These are phyloP conservation scores for Triplophysa siluroides DNA, from an alignment of 2,113 vertebrate genomes.

Conservation along the genomic window DNA sequence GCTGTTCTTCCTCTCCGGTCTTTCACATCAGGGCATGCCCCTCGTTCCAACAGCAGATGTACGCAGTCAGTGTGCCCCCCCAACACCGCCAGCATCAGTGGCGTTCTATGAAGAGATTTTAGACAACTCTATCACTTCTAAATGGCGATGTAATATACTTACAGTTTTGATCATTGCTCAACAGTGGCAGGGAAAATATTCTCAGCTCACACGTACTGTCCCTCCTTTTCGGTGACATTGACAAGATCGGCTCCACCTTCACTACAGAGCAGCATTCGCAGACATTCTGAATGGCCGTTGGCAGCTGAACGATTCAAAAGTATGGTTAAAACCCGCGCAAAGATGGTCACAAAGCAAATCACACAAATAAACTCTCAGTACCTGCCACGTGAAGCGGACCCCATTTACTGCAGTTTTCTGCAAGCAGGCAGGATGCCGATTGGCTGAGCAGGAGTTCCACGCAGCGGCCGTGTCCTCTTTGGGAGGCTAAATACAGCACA, in stretches of 20 bases:
- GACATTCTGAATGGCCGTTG: conserved; percentile 89
- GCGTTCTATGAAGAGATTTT: conserved; percentile 74
- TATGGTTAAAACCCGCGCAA: neutral
- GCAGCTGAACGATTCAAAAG: conserved; percentile 72
- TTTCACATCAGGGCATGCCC: conserved; percentile 83
- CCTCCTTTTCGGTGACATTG: conserved; percentile 84
- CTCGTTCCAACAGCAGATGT: conserved; percentile 91
- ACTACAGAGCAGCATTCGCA: conserved; percentile 89
- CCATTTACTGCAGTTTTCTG: conserved; percentile 86
- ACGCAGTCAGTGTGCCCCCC: conserved; percentile 90
- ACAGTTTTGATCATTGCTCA: neutral
- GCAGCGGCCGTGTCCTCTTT: conserved; percentile 83
- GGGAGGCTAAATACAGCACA: conserved; percentile 89
- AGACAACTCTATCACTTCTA: neutral
- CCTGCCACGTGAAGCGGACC: conserved; percentile 90
- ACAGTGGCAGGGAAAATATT: neutral
- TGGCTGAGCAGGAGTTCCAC: conserved; percentile 91
- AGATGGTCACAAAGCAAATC: neutral
- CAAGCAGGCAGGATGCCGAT: conserved; percentile 85
- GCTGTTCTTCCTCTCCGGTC: conserved; percentile 91
- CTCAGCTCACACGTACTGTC: conserved; percentile 83
- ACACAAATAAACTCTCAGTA: conserved; percentile 51
- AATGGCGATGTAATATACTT: neutral
- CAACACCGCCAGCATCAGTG: conserved; percentile 91
- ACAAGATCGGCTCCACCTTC: conserved; percentile 83